A percentile compares a stretch with the other conserved stretches of the same genome.
Conservation (phyloP, 1,140 invertebrate species). For the Steinernema feltiae region DNA sequence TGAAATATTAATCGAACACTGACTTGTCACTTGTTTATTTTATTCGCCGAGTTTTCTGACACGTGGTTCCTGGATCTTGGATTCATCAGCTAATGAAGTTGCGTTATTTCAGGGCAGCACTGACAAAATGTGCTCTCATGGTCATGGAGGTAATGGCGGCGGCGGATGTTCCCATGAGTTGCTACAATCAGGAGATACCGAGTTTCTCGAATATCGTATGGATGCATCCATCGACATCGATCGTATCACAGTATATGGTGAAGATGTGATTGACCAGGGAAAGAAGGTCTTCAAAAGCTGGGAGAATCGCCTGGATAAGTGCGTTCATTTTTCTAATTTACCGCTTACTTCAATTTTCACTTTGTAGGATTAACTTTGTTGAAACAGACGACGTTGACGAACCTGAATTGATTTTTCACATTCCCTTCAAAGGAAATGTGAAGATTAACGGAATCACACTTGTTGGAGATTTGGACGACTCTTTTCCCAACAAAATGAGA, state of each 20-base stretch:
- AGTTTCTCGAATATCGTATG: constrained; percentile 76
- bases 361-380: constrained; percentile 68
- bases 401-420: constrained; percentile 86
- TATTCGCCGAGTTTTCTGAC: too few relatives aligned
- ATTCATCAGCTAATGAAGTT: too few relatives aligned
- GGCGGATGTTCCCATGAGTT: constrained; percentile 61
- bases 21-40: too few relatives aligned
- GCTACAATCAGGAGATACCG: constrained; percentile 61
- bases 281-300: constrained; percentile 84
- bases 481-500: constrained; percentile 76
- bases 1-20: too few relatives aligned
- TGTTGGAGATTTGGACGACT: constrained; percentile 74
- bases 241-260: constrained; percentile 68
- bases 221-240: constrained; percentile 65
- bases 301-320: constrained; percentile 77
- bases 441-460: constrained; percentile 88
- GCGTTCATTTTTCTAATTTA: constrained; percentile 48
- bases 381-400: constrained; percentile 91
- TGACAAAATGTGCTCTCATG: constrained; percentile 37
- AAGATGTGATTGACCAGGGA: constrained; percentile 74
- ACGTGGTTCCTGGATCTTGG: too few relatives aligned
- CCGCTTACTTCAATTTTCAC: neutral
- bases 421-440: constrained; percentile 88
- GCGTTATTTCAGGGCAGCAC: neutral
- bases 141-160: constrained; percentile 47